Conservation (phyloP, 2,797 vertebrate genomes). For the Pseudochirops cupreus region DNA sequence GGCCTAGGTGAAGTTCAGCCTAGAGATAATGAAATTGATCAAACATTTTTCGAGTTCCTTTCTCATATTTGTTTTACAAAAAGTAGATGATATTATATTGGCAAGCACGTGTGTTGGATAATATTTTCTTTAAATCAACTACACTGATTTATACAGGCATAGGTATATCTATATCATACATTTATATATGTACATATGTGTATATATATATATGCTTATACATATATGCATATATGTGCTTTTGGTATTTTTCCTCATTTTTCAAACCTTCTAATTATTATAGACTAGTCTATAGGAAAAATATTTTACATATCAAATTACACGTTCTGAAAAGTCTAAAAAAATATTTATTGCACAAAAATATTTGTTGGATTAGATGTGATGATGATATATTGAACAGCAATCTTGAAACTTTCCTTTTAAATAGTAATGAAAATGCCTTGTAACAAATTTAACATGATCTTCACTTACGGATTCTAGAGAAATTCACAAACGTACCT, state of each 20-base stretch:
- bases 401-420: conserved; percentile 22
- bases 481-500: conserved; percentile 33
- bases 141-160: background rate
- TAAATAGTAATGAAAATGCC: conserved; percentile 14
- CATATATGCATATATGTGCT: too few relatives aligned
- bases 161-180: background rate
- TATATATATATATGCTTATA: background rate
- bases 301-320: background rate
- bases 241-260: background rate
- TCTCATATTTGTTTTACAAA: background rate
- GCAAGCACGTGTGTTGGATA: background rate
- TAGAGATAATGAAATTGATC: background rate
- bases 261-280: background rate
- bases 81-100: background rate
- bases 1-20: background rate
- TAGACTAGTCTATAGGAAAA: background rate
- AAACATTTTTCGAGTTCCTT: background rate
- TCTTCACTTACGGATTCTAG: conserved; percentile 21
- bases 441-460: conserved; percentile 21
- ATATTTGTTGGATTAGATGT: conserved; percentile 12
- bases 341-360: conserved; percentile 12
- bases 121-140: conserved; percentile 23
- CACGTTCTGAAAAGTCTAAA: conserved; percentile 29
- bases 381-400: conserved; percentile 3
- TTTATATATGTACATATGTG: background rate